Evolutionary conservation across 1,140 invertebrate species (phyloP), one percentile per base, ranked within the genome.

Genomic region (Chymomyza costata): DNA sequence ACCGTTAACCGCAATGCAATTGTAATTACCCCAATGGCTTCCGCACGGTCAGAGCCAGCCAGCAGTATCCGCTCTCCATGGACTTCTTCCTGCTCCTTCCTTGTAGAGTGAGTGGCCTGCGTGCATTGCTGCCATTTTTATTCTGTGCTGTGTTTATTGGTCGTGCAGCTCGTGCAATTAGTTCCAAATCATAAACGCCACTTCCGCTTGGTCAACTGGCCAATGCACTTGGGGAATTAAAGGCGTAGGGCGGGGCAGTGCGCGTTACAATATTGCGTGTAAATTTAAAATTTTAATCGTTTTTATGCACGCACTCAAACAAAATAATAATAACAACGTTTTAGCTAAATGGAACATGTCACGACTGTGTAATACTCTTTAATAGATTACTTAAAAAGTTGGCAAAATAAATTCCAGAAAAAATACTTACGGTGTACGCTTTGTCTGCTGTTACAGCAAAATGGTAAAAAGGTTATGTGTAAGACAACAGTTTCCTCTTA

Each of bases 241-340:
- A n/a, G n/a, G n/a, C n/a, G n/a, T n/a, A n/a, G n/a, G n/a, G n/a
- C n/a, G n/a, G n/a, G n/a, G n/a, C n/a, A n/a, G n/a, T n/a, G n/a
- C n/a, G 32, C 32, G 32, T 34, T 34, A 8, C 21, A 25, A 5
- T 25, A 78, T 76, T 67, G 71, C 71, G 71, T 78, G 63, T 71
- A 78, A 67, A 78, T 80, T 67, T 80, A 54, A 78, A 80, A 78
- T 71, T 78, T 78, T 78, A 67, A 80, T 74, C 70, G 69, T 57
- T 74, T 66, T 54, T 64, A 47, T 56, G 60, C 69, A 74, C 60
- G 55, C 64, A 71, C 51, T 61, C 35, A 3, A 46, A 51, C 49
- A 62, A 49, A 63, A 19, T 25, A 40, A 49, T 17, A 44, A 14
- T 38, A 34, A 16, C 43, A 37, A 38, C 65, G n/a, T n/a, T n/a